Base-by-base conservation (phyloP, 2,797 vertebrate species). In the Sphenopsis melanotis region DNA sequence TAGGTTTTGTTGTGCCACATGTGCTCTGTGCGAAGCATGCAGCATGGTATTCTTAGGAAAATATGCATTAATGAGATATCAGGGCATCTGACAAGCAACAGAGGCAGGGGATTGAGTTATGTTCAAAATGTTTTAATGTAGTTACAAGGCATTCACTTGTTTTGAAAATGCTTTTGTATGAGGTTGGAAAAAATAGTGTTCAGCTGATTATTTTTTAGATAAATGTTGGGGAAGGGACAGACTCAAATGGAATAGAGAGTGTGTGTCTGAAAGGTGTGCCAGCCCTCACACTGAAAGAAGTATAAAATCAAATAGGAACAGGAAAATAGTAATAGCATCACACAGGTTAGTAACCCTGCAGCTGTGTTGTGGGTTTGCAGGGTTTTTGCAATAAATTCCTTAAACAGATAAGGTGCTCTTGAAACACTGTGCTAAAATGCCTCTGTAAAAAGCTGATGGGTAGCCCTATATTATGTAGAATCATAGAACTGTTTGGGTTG, bases 1-100 rank as follows among this genome's bases (percentile, higher is more conserved):
- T 49, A 47, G 19, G 26, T 79, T 91, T 83, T 93, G 41, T 78
- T 89, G 41, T 72, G 30, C 77, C 76, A 50, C 52, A n/a, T 15
- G 5, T 10, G 10, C 76, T 88, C 71, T 84, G 24, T 63, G 37
- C 60, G 41, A 80, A 63, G 57, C 61, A 64, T n/a, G 18, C 46
- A 46, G 47, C 77, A 30, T 76, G 77, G 10, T 72, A 44, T 92
- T 74, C 57, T 55, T 56, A 27, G 22, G 52, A 69, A 87, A 92
- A 63, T 55, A 42, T 6, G n/a, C 44, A 29, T 80, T 79, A 83
- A 56, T 2, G 29, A 64, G 44, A 14, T 49, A 20, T 49, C 63
- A 79, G 68, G 46, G 36, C 55, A 90, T 71, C 70, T 82, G 59
- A 53, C 36, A 64, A 76, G 41, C 44, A 86, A 12, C 37, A 87